phyloP scores from a whole-genome alignment of 2,797 vertebrate species.

The Cottoperca gobio region DNA sequence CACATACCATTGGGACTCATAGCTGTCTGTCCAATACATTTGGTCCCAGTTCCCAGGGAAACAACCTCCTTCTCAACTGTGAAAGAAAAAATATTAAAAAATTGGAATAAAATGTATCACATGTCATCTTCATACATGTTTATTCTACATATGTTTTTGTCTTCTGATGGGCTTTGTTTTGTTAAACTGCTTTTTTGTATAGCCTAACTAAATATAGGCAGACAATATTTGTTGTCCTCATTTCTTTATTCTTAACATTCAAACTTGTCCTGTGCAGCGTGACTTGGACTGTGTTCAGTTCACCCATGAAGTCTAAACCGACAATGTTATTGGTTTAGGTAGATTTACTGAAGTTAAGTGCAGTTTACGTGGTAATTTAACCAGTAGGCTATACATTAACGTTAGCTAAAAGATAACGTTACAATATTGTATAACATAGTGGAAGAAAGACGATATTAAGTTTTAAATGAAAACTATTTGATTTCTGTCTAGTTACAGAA shows the following conservation, averaged over 20 bases:
- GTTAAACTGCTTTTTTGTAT: neutral
- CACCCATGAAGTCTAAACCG: too few species aligned
- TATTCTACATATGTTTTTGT: neutral
- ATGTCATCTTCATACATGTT: neutral
- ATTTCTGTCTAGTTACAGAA: neutral
- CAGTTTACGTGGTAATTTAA: too few species aligned
- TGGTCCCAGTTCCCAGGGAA: slow-evolving; percentile 95
- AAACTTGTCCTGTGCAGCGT: neutral
- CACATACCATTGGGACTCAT: slow-evolving; percentile 90
- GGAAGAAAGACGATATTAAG: neutral
- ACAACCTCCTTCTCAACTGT: slow-evolving; percentile 89
- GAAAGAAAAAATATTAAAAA: neutral
- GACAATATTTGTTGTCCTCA: neutral
- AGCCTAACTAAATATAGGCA: neutral
- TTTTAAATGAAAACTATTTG: neutral
- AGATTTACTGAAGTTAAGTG: neutral
- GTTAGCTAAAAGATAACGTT: neutral
- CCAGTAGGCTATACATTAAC: neutral
- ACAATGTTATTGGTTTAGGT: neutral
- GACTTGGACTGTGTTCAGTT: too few species aligned
- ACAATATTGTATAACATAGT: neutral
- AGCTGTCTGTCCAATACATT: slow-evolving; percentile 90
- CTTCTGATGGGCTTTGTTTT: neutral
- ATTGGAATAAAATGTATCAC: neutral
- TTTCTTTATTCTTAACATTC: neutral